Conservation (phyloP, 2,797 vertebrate species). For the Spinibarbus caldwelli region DNA sequence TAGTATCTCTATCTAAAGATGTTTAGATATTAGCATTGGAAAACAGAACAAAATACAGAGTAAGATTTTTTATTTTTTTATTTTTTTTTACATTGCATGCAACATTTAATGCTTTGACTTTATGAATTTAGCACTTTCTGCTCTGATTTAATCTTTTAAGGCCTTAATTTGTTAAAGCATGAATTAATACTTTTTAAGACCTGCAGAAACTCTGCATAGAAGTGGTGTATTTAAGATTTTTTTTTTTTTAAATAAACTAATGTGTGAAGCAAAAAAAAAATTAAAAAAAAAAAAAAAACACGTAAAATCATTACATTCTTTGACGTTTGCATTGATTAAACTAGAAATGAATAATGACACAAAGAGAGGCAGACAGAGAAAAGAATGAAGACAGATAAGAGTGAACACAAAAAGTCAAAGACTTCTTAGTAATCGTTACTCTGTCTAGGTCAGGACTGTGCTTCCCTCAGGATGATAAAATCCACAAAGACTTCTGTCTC, state of each 20-base stretch:
- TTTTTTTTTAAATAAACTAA: too few relatives aligned
- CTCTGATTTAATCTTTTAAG: neutral
- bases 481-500: constrained; percentile 35
- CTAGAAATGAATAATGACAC: neutral
- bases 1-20: neutral
- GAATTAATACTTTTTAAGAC: neutral
- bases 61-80: too few relatives aligned
- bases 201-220: neutral
- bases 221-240: neutral
- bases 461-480: constrained; percentile 44
- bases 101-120: neutral
- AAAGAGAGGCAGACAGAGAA: neutral
- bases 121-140: neutral
- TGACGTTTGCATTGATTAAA: neutral
- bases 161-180: neutral
- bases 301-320: neutral
- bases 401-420: constrained; percentile 12
- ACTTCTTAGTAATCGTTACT: constrained; percentile 5
- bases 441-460: constrained; percentile 20
- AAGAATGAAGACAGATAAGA: constrained; percentile 28
- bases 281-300: neutral
- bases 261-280: neutral
- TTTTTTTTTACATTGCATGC: too few relatives aligned
- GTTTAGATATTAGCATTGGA: neutral
- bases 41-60: too few relatives aligned